These are phyloP conservation scores for Anoplopoma fimbria DNA, from an alignment of 2,113 vertebrate species.

Conservation along the genomic window DNA sequence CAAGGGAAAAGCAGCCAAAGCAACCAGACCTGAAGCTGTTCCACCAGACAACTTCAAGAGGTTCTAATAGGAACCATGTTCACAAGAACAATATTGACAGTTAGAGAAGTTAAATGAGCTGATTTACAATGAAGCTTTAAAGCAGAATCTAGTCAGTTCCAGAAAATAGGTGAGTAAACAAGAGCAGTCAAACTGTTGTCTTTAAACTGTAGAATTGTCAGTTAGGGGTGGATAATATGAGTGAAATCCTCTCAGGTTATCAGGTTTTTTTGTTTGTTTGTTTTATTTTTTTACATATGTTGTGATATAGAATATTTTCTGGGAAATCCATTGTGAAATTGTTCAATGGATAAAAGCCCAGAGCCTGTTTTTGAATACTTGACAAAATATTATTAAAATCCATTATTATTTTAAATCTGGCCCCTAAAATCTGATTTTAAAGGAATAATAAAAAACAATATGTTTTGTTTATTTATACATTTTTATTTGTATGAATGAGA, in stretches of 20 bases:
- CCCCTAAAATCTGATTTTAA: neutral
- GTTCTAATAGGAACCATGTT: neutral
- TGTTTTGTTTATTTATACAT: neutral
- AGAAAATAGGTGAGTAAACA: neutral
- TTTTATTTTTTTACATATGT: too few relatives aligned
- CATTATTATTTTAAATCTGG: neutral
- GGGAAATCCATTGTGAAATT: neutral
- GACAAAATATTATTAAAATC: neutral
- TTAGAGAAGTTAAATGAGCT: neutral
- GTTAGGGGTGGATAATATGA: too few relatives aligned
- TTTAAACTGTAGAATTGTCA: neutral
- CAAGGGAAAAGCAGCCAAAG: constrained; percentile 2
- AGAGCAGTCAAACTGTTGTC: neutral
- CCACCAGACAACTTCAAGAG: neutral
- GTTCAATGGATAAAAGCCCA: neutral
- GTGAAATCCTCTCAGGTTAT: neutral
- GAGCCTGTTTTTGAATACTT: neutral
- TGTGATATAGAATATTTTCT: neutral
- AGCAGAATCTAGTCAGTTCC: neutral
- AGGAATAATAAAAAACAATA: neutral
- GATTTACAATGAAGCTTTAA: neutral
- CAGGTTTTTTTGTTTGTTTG: too few relatives aligned
- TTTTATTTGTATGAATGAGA: neutral
- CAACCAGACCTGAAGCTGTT: neutral
- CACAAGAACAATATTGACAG: neutral